A percentile compares a stretch with the other conserved stretches of the same genome.
Conservation (phyloP, 2,888 invertebrate species). For the Drosophila neotestacea region DNA sequence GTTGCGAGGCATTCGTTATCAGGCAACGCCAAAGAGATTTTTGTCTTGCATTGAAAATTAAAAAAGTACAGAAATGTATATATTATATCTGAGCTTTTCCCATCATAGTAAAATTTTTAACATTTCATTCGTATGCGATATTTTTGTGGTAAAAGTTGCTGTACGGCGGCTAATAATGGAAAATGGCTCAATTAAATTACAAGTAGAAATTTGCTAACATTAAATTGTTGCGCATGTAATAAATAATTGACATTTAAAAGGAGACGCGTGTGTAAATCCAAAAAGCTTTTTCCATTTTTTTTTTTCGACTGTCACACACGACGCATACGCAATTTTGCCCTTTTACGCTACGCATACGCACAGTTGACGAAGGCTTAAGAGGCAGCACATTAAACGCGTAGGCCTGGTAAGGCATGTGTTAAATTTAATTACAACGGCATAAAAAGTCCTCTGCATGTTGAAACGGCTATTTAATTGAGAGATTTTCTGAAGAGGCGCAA, state of each 20-base stretch:
- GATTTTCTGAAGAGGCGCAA: conserved; percentile 25
- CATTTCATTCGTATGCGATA: conserved; percentile 23
- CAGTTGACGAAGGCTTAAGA: conserved; percentile 50
- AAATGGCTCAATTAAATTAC: conserved; percentile 66
- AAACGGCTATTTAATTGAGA: conserved; percentile 54
- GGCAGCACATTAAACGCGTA: conserved; percentile 25
- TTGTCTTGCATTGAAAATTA: conserved; percentile 28
- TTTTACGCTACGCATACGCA: conserved; percentile 52
- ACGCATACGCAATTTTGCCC: conserved; percentile 35
- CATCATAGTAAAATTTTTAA: conserved; percentile 32
- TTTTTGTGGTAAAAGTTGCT: conserved; percentile 43
- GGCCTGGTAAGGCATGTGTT: conserved; percentile 34
- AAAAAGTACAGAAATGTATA: conserved; percentile 21
- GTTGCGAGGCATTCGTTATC: conserved; percentile 8
- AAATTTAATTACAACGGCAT: conserved; percentile 63
- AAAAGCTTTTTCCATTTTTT: conserved; percentile 41
- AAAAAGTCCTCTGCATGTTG: conserved; percentile 39
- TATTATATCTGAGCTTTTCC: not conserved
- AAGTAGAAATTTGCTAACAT: conserved; percentile 57
- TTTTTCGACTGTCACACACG: conserved; percentile 20
- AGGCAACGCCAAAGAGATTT: conserved; percentile 24
- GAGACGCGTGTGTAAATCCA: conserved; percentile 18
- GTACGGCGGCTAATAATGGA: conserved; percentile 68
- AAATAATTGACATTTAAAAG: conserved; percentile 75
- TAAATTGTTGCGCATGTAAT: conserved; percentile 56